Evolutionary conservation across 2,797 vertebrate species (phyloP), one percentile per base, ranked within the genome.

Genomic region (Pseudochirops corinnae): DNA sequence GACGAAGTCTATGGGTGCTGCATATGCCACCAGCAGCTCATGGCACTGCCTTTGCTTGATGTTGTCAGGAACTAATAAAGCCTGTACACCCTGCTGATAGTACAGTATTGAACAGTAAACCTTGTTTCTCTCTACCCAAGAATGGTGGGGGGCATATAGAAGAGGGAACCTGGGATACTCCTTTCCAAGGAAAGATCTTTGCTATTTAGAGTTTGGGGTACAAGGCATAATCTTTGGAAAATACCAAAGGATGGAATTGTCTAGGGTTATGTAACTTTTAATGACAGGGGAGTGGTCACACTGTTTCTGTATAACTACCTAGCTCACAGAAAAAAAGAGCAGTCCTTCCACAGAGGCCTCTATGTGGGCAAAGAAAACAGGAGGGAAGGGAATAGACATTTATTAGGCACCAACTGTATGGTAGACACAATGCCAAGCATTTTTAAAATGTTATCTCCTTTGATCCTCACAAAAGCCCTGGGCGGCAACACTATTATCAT

Each of bases 101-200:
- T 18, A 74, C 0, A 46, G 16, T 46, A 10, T 39, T 24, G 10
- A 82, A 74, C 14, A 18, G 62, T 24, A n/a, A 82, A 82, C 18
- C 16, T 18, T 6, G 21, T 82, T 82, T 82, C n/a, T 82, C 1
- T 39, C 18, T 46, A 39, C 2, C 2, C 7, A 82, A 24, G 2
- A 24, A 2, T 39, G 6, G n/a, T 2, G 1, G n/a, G 7, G 31
- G 6, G 7, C 3, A 0, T 18, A 1, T 24, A 10, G n/a, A 82
- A 46, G 7, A 82, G 6, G 6, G 6, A 24, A 18, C 0, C 18
- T 82, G 67, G 18, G n/a, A 24, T 39, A 9, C 2, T 82, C n/a
- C n/a, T 82, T 39, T 82, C 67, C 2, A 18, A 10, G n/a, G 67
- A 39, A 39, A 14, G 2, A 82, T 39, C 18, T 82, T 82, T 82